A percentile compares a stretch with the other conserved stretches of the same genome.
phyloP scores from a whole-genome alignment of 2,888 invertebrate genomes.

The Melanotus villosus region DNA sequence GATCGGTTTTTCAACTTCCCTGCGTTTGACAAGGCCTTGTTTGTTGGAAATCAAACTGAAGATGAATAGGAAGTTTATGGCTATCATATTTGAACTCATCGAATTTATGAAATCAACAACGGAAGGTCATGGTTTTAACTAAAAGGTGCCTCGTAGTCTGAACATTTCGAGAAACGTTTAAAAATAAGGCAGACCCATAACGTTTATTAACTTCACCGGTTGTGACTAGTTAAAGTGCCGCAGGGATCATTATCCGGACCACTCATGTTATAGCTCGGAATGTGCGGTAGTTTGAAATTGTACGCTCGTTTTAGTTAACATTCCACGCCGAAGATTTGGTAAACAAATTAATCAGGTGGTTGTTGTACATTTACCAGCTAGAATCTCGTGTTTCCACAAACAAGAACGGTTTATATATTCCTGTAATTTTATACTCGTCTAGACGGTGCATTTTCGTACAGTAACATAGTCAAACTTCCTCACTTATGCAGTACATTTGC shows the following conservation, averaged over 20 bases:
- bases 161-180: too few relatives aligned
- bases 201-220: too few relatives aligned
- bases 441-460: constrained; percentile 19
- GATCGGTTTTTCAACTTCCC: too few relatives aligned
- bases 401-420: background rate
- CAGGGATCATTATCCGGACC: constrained; percentile 10
- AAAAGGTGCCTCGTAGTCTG: too few relatives aligned
- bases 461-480: constrained; percentile 16
- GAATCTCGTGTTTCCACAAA: background rate
- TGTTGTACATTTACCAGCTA: constrained; percentile 1
- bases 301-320: background rate
- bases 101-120: too few relatives aligned
- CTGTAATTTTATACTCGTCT: constrained; percentile 2
- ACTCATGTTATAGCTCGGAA: background rate
- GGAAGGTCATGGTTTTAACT: too few relatives aligned
- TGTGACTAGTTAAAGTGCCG: constrained; percentile 1
- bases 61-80: too few relatives aligned
- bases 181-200: too few relatives aligned
- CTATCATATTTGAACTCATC: too few relatives aligned
- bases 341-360: constrained; percentile 18
- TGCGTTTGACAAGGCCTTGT: too few relatives aligned
- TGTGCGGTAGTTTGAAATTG: background rate
- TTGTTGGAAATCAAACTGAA: too few relatives aligned
- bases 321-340: constrained; percentile 7
- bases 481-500: constrained; percentile 24